phyloP scores from a whole-genome alignment of 2,113 vertebrate species.

The Microcebus tavaratra region DNA sequence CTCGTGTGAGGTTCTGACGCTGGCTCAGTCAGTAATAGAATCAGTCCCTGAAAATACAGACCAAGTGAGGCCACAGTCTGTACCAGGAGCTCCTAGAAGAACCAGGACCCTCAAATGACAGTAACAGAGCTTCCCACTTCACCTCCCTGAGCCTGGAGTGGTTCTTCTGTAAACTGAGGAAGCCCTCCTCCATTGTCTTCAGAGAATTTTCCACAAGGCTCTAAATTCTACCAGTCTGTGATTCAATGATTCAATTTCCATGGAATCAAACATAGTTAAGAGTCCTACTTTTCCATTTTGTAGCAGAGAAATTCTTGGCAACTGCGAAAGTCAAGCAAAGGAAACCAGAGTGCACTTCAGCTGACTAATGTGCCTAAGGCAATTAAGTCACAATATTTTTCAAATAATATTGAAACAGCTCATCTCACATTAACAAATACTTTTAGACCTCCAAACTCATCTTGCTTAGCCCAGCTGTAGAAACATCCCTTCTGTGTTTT shows the following conservation, averaged over 20 bases:
- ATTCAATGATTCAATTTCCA: conserved; percentile 23
- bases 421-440: conserved; percentile 28
- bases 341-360: conserved; percentile 1
- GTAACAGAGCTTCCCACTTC: neutral
- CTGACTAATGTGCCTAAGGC: neutral
- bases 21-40: neutral
- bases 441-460: neutral
- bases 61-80: neutral
- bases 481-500: conserved; percentile 15
- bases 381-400: conserved; percentile 56
- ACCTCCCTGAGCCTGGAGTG: neutral
- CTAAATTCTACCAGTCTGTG: conserved; percentile 52
- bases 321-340: conserved; percentile 42
- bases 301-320: conserved; percentile 45
- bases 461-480: neutral
- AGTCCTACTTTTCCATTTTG: conserved; percentile 9
- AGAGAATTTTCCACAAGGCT: conserved; percentile 60
- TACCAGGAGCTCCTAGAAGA: neutral
- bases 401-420: conserved; percentile 32
- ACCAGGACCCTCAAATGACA: neutral
- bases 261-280: neutral
- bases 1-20: neutral
- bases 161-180: neutral
- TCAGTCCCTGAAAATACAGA: neutral
- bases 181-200: neutral